Evolutionary conservation across 2,113 vertebrate species (phyloP), one percentile per base, ranked within the genome.

Genomic region (Perca flavescens): DNA sequence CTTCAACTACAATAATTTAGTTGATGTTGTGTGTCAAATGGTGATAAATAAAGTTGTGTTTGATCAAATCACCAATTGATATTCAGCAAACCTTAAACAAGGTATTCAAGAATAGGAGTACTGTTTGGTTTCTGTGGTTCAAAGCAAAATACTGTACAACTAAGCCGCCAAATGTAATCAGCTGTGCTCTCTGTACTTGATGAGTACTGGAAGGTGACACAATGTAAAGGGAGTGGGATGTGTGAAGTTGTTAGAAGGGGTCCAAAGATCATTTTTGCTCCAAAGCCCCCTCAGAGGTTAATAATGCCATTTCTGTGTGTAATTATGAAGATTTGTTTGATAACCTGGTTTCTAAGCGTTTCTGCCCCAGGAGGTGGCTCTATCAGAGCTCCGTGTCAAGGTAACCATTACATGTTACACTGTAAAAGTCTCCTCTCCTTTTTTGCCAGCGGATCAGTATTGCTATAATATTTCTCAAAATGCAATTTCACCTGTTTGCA

Each of bases 401-500:
- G 64, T 65, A 10, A 74, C 66, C 61, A 16, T 47, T 8, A 40
- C 22, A 36, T 76, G 46, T 1, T 46, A 28, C 19, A 3, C 57
- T 14, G 47, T 34, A 9, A 34, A 47, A 25, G 60, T 63, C 57
- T 60, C 15, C 60, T 71, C 50, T 63, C 74, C 28, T 25, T 46
- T 64, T 69, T 25, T 34, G 49, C 49, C 67, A 8, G 72, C 1
- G 16, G 49, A 47, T 25, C 14, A 61, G 63, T 57, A 74, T 36
- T 28, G 52, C 67, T 58, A 6, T 58, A 56, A 75, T 78, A 56
- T 74, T 77, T 70, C 69, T 67, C 58, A 52, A 69, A 81, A 53
- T 54, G n/a, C 52, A 74, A 46, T 87, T 64, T 63, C 54, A 85
- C 54, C 64, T 67, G 61, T 68, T 85, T 66, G 82, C 74, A 22